Percentiles rank a stretch among this genome's conserved stretches.
Evolutionary conservation across 2,888 invertebrate species (phyloP).

Genomic region (Aromia moschata): DNA sequence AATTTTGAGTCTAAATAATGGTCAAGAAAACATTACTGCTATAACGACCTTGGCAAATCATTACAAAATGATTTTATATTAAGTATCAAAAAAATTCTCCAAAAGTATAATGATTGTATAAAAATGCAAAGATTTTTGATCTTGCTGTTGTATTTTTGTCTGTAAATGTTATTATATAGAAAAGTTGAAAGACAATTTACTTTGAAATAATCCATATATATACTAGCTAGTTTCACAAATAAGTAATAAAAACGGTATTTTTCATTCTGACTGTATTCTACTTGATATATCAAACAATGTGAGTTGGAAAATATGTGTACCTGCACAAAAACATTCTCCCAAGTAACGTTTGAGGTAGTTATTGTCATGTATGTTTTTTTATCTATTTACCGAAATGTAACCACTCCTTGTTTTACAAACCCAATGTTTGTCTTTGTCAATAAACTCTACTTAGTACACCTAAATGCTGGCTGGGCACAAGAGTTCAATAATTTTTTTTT

Average conservation of each 20-base stretch:
- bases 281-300: too few species aligned
- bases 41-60: neutral
- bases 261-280: neutral
- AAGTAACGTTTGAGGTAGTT: conserved; percentile 11
- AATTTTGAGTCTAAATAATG: too few species aligned
- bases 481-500: too few species aligned
- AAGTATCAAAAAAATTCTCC: neutral
- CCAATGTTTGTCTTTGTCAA: too few species aligned
- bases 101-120: conserved; percentile 21
- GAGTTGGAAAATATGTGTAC: neutral
- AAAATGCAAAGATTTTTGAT: conserved; percentile 23
- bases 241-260: conserved; percentile 18
- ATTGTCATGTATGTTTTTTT: conserved; percentile 18
- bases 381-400: too few species aligned
- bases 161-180: conserved; percentile 15
- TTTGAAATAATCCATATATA: conserved; percentile 15
- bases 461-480: too few species aligned
- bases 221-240: conserved; percentile 10
- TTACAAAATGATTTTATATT: neutral
- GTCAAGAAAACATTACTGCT: too few species aligned
- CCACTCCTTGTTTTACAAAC: too few species aligned
- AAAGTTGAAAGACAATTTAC: conserved; percentile 21
- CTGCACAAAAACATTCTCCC: neutral
- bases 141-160: conserved; percentile 12
- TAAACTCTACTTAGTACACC: too few species aligned